Evolutionary conservation across 2,888 invertebrate species (phyloP), one percentile per base, ranked within the genome.

Genomic region (Cinara cedri): DNA sequence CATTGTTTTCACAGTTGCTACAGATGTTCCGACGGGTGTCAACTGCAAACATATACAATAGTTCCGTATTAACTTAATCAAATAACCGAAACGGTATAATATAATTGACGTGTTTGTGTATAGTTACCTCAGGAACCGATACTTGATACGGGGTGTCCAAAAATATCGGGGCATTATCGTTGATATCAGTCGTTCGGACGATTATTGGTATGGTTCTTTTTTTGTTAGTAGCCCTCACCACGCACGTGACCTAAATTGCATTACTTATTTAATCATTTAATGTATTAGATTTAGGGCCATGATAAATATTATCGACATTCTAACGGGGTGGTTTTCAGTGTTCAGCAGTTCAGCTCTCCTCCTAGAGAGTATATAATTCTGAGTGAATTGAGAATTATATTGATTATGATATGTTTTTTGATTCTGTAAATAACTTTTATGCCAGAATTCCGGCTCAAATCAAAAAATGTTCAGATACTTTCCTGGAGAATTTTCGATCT

Each of bases 161-260:
- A 87, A 96, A 95, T 84, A 91, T 89, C 44, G 95, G 95, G 74
- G 92, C 90, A 87, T 96, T 96, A 87, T 96, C 95, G 85, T 96
- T 95, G 85, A 95, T 91, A 87, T 96, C 95, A 54, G 93, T 94
- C 84, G 95, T 93, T 87, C 95, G 89, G 83, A 95, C 94, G 85
- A 95, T 94, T 83, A 95, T 91, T 80, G 95, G 95, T 86, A 95
- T 93, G 82, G 92, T 93, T 83, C 93, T 90, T 85, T 92, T 91
- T 86, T 93, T 93, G 86, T 91, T 91, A 63, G 93, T 92, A 72
- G 91, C 89, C 87, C 91, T 91, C 83, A 94, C 91, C 83, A 93
- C 92, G 86, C 95, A 95, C 82, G 92, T 91, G 86, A 95, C 88
- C 94, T 94, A 88, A 81, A 88, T 88, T n/a, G 84, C 24, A 55